Evolutionary conservation across 2,888 invertebrate species (phyloP).

Genomic region (Acanthosepion esculentum): DNA sequence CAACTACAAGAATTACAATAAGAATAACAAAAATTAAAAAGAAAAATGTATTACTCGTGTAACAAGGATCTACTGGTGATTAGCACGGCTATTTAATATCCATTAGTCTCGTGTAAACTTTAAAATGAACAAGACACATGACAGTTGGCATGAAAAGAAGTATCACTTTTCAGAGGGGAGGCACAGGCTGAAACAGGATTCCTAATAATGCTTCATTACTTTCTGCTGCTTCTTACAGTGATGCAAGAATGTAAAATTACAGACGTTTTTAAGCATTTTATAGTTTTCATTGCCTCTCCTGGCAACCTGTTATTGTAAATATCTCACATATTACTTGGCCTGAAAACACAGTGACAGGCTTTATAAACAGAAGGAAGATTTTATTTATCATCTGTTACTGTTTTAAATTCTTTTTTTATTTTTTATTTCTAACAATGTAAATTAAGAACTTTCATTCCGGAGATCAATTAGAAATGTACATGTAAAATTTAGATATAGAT

Average conservation of each 20-base stretch:
- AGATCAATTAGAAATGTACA: too few species aligned
- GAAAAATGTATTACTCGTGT: background rate
- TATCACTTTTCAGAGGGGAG: background rate
- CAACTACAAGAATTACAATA: background rate
- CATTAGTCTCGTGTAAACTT: background rate
- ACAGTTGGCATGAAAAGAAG: slow-evolving; percentile 25
- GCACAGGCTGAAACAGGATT: background rate
- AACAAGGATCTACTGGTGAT: background rate
- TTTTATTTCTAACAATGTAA: background rate
- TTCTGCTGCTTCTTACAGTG: background rate
- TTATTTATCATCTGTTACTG: background rate
- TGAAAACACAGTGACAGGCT: background rate
- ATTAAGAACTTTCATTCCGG: too few species aligned
- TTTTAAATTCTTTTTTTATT: background rate
- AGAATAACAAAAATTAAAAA: background rate
- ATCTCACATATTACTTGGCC: background rate
- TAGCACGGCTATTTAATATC: background rate
- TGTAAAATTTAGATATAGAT: too few species aligned
- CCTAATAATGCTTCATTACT: background rate
- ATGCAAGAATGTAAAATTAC: background rate
- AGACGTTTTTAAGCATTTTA: background rate
- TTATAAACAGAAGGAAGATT: background rate
- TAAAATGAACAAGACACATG: background rate
- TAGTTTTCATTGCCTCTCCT: background rate
- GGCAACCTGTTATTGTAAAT: background rate